These are phyloP conservation scores for Caenorhabditis briggsae DNA, from an alignment of 1,140 invertebrate genomes.

Conservation along the genomic window DNA sequence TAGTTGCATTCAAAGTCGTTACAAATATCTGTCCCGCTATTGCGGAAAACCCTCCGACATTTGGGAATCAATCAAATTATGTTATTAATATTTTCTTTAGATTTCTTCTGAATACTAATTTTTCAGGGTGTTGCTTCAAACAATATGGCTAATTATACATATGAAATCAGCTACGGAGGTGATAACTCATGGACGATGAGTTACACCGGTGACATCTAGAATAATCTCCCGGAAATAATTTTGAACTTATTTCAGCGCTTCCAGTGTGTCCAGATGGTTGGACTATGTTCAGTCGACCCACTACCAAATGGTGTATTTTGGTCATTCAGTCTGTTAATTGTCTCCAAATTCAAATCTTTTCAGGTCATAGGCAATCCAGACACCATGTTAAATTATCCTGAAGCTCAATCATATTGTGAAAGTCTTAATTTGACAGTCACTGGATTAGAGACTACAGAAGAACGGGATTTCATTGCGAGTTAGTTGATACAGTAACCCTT, in stretches of 20 bases:
- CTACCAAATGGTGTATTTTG: constrained; percentile 7
- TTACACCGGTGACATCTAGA: too few species aligned
- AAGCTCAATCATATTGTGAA: background rate
- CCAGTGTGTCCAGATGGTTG: background rate
- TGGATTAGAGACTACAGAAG: background rate
- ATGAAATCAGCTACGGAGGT: too few species aligned
- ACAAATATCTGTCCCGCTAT: background rate
- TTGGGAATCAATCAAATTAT: background rate
- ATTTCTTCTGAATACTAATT: too few species aligned
- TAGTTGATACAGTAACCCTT: too few species aligned
- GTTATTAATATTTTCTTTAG: too few species aligned
- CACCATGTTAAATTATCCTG: background rate
- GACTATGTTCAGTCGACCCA: background rate
- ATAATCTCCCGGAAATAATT: too few species aligned
- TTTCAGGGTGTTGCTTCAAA: too few species aligned
- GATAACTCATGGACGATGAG: too few species aligned
- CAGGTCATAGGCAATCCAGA: too few species aligned
- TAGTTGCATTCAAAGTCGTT: background rate
- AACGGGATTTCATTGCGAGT: background rate
- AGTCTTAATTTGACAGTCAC: background rate
- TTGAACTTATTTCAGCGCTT: background rate
- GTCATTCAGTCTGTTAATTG: background rate
- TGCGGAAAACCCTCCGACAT: background rate
- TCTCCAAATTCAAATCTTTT: too few species aligned
- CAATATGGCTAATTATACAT: too few species aligned